Evolutionary conservation across 2,888 invertebrate genomes (phyloP), one percentile per base, ranked within the genome.

Genomic region (Zaprionus obscuricornis): DNA sequence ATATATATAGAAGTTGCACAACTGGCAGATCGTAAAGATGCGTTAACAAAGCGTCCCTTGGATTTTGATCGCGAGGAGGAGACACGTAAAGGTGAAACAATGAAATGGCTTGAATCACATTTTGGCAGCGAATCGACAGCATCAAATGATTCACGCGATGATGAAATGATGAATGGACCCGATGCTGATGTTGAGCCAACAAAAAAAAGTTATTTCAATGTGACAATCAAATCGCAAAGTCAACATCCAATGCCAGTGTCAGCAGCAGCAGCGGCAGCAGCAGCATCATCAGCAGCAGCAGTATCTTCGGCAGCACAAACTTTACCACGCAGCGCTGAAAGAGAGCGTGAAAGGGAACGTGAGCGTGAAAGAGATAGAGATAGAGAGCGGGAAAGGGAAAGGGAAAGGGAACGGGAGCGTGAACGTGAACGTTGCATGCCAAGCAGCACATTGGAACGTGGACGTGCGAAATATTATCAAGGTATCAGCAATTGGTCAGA

Each of bases 61-160:
- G 96, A 96, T 90, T 94, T 96, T 83, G 96, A 96, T 87, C 94
- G 95, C 85, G 96, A 97, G 88, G 96, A 97, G 89, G 95, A 96
- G 89, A 96, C 96, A 3, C 93, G 96, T 59, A 96, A 96, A 90
- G 94, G 95, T 70, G 96, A 97, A 91, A 97, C 96, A 0, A 96
- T 95, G 66, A 96, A 96, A 91, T 97, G 97, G 97, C 92, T 97
- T 47, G 96, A 96, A 86, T 95, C 95, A 85, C 97, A 97, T 89
- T 97, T 97, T 87, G 97, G 97, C 43, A 96, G 95, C 88, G 96
- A 96, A 66, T 96, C 96, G 1, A 93, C 94, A 8, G 95, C 95
- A 0, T 95, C 96, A 0, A 95, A 95, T 7, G 90, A 89, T 40
- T 90, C 90, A 0, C 87, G 89, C 3, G 90, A 90, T 29, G 90